Evolutionary conservation across 2,797 vertebrate species (phyloP), one percentile per base, ranked within the genome.

Genomic region (Prunella strophiata): DNA sequence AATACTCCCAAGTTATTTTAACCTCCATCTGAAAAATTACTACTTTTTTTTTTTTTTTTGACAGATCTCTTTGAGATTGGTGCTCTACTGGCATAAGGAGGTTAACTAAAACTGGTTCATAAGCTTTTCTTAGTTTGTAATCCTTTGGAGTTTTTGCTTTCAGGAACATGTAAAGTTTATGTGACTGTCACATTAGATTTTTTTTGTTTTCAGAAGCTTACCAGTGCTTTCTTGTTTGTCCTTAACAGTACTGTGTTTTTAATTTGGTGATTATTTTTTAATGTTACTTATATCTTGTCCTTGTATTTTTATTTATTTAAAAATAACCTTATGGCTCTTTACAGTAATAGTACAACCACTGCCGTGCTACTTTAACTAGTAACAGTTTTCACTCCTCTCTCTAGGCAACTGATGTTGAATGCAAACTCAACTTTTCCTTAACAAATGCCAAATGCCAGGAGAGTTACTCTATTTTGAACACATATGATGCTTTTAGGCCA

Each of bases 1-100:
- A 98, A 97, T 97, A 96, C 94, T 94, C 96, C 93, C 96, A 97
- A 97, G 92, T 89, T 97, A 85, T 78, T 97, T 97, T 97, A 96
- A 95, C 97, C 97, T 97, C 97, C 97, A 61, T 96, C 95, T 97
- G 90, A 97, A 96, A 94, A 96, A 81, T 95, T 79, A 91, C 82
- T 88, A 87, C 87, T 79, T 91, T 94, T 92, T 86, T 91, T 86
- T 94, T 85, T 88, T 85, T 71, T 84, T 82, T 68, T 29, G 93
- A 71, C 96, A 95, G 87, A 94, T 86, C 78, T 85, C 93, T 95
- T 91, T 97, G 92, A 96, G 85, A 89, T 90, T 96, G 90, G 23
- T 94, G 91, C 87, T 96, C 90, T 94, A 47, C 92, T 96, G 97
- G 92, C 91, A 94, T 91, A 85, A 97, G 97, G 97, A 98, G 97